Evolutionary conservation across 1,140 invertebrate species (phyloP).

Genomic region (Glossosoma conforme): DNA sequence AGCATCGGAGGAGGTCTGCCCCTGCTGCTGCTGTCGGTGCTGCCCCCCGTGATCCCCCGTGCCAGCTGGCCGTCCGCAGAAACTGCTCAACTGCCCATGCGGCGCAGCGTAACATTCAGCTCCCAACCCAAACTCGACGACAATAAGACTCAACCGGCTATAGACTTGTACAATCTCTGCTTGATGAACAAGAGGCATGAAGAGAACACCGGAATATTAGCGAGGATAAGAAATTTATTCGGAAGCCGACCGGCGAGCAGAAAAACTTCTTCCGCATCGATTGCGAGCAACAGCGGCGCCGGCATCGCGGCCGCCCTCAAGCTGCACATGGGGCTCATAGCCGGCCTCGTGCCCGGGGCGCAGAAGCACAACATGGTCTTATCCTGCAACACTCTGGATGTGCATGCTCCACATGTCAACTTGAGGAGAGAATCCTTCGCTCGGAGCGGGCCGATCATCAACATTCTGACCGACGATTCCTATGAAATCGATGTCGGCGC

Average conservation of each 20-base stretch:
- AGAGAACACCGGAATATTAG: slow-evolving; percentile 51
- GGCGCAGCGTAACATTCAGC: slow-evolving; percentile 55
- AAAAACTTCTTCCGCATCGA: slow-evolving; percentile 60
- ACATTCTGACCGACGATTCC: slow-evolving; percentile 44
- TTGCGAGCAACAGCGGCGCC: slow-evolving; percentile 52
- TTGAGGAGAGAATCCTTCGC: slow-evolving; percentile 51
- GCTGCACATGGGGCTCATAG: slow-evolving; percentile 66
- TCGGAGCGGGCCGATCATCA: slow-evolving; percentile 50
- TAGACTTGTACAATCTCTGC: slow-evolving; percentile 54
- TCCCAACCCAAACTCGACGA: slow-evolving; percentile 64
- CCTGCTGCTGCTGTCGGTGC: slow-evolving; percentile 62
- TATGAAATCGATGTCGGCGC: slow-evolving; percentile 38
- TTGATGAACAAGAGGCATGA: slow-evolving; percentile 51
- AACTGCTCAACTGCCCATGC: slow-evolving; percentile 49
- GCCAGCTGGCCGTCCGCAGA: slow-evolving; percentile 71
- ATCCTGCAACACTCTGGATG: slow-evolving; percentile 56
- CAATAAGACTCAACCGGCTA: slow-evolving; percentile 48
- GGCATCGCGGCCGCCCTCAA: slow-evolving; percentile 64
- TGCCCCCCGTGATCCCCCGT: slow-evolving; percentile 67
- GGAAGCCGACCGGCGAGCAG: slow-evolving; percentile 55
- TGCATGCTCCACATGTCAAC: slow-evolving; percentile 40
- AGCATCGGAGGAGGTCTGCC: slow-evolving; percentile 65
- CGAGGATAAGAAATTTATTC: slow-evolving; percentile 53
- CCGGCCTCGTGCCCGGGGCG: slow-evolving; percentile 60
- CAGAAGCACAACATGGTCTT: slow-evolving; percentile 51